Percentiles rank a stretch among this genome's conserved stretches.
phyloP scores from a whole-genome alignment of 2,797 vertebrate species.

The Chelonia mydas region DNA sequence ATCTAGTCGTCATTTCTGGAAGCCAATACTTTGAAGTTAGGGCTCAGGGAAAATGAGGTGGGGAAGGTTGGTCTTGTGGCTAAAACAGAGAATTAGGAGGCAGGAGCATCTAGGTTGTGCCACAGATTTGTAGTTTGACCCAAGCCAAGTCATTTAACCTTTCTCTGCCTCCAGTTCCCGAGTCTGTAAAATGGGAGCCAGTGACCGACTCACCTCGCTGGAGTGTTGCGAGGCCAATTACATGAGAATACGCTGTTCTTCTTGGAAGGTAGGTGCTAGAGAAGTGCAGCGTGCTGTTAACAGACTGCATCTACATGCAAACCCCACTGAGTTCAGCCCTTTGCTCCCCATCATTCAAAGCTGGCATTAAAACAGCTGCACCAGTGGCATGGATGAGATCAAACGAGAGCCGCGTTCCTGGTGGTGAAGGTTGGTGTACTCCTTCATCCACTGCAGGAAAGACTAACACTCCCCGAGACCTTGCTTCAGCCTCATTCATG shows the following conservation, averaged over 20 bases:
- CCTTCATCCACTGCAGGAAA: accelerated
- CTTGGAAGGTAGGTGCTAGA: not conserved
- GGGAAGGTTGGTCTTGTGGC: not conserved
- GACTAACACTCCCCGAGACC: no score
- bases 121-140: not conserved
- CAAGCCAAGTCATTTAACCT: not conserved
- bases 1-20: not conserved
- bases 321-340: accelerated
- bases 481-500: not conserved
- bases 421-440: not conserved
- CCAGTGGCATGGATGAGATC: not conserved
- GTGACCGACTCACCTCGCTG: not conserved
- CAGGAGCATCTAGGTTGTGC: not conserved
- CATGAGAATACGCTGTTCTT: accelerated
- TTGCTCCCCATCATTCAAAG: not conserved
- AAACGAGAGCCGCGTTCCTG: not conserved
- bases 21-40: not conserved
- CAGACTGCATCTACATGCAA: accelerated
- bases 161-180: not conserved
- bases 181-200: not conserved
- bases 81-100: not conserved
- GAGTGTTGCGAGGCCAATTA: not conserved
- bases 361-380: not conserved
- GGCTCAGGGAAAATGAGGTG: not conserved
- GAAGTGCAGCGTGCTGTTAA: accelerated